Base-by-base conservation (phyloP, 2,113 vertebrate genomes). In the Lota lota region DNA sequence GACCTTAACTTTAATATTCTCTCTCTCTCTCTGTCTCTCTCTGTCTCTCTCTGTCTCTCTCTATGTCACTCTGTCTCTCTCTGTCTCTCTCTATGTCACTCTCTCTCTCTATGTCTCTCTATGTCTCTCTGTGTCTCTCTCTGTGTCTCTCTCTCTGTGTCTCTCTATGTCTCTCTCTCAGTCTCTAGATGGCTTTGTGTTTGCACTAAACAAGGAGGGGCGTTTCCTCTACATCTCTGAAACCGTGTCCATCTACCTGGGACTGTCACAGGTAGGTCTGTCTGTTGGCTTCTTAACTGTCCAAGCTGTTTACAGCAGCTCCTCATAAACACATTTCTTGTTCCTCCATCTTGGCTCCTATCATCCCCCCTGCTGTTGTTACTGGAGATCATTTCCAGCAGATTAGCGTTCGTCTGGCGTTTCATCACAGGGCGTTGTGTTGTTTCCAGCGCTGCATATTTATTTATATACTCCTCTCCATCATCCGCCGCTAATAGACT, bases 151-250 rank as follows among this genome's bases (percentile, higher is more conserved):
- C n/a, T n/a, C n/a, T n/a, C n/a, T n/a, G n/a, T n/a, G n/a, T n/a
- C n/a, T n/a, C n/a, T n/a, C n/a, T n/a, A n/a, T n/a, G n/a, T n/a
- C n/a, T n/a, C n/a, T n/a, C 11, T 75, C 68, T 67, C 93, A 99
- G 97, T 98, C 97, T 87, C 94, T 99, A 92, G 97, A 99, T 91
- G 97, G 96, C 88, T 99, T 99, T 89, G 94, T 99, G 92, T 99
- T 99, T 97, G 97, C 97, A 95, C 94, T 99, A 95, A 99, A 98
- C 93, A 97, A 98, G 91, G 97, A 99, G 92, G 97, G 96, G 89
- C 95, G 95, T 83, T 99, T 99, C 94, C 94, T 99, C 78, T 99
- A 99, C 94, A 99, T 99, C 94, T 99, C 97, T 0, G 97, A 99
- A 94, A 99, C 97, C 3, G 97, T 99, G 82, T 99, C 97, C 93